phyloP scores from a whole-genome alignment of 1,140 invertebrate species.

The Rhynchophorus ferrugineus region DNA sequence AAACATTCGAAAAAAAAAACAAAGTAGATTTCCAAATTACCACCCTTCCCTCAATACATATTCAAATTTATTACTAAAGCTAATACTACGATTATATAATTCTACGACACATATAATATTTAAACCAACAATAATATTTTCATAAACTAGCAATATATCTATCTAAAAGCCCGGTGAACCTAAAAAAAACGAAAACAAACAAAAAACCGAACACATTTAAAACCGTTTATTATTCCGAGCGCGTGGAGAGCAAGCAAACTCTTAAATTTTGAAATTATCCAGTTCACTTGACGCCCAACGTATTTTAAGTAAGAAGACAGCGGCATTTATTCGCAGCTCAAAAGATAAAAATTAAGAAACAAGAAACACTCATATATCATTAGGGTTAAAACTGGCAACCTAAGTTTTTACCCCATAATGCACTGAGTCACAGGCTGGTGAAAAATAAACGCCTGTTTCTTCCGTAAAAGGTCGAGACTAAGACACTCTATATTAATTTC shows the following conservation, averaged over 20 bases:
- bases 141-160: too few species aligned
- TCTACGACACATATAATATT: too few species aligned
- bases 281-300: constrained; percentile 16
- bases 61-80: too few species aligned
- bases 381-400: constrained; percentile 21
- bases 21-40: too few species aligned
- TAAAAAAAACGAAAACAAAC: too few species aligned
- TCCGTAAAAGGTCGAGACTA: constrained; percentile 24
- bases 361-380: constrained; percentile 23
- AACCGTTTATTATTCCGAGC: constrained; percentile 10
- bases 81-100: too few species aligned
- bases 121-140: too few species aligned
- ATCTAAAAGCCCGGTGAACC: too few species aligned
- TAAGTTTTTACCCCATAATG: constrained; percentile 24
- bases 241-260: constrained; percentile 12
- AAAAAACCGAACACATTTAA: constrained; percentile 6
- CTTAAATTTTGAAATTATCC: constrained; percentile 17
- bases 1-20: too few species aligned
- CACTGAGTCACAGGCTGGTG: constrained; percentile 22
- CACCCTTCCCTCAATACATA: too few species aligned
- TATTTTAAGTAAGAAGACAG: constrained; percentile 19
- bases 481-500: constrained; percentile 26
- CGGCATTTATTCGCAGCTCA: constrained; percentile 20
- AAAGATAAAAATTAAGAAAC: constrained; percentile 24
- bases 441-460: constrained; percentile 24